Conservation (phyloP, 2,113 vertebrate species). For the Mesitornis unicolor region DNA sequence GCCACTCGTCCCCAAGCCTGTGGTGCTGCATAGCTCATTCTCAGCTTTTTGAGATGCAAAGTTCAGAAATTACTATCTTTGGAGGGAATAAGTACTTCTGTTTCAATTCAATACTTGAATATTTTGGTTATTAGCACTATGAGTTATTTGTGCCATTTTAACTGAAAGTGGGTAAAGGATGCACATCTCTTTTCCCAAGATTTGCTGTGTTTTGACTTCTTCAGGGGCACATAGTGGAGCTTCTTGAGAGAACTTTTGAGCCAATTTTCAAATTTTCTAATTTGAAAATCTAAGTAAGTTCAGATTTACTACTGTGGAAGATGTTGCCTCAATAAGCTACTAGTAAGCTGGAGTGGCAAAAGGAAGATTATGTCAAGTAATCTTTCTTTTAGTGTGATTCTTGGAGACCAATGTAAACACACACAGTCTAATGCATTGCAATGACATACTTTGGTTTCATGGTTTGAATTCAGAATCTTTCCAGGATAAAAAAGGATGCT, state of each 20-base stretch:
- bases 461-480: neutral
- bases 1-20: too few species aligned
- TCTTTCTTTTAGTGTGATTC: neutral
- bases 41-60: neutral
- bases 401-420: neutral
- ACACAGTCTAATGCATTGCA: neutral
- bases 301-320: neutral
- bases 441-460: neutral
- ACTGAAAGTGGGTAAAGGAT: neutral
- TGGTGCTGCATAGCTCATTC: too few species aligned
- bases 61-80: neutral
- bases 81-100: neutral
- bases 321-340: neutral
- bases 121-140: neutral
- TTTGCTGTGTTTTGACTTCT: neutral
- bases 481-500: neutral
- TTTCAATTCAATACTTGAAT: neutral
- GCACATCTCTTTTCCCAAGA: neutral
- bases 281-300: neutral
- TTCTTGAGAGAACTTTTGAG: neutral
- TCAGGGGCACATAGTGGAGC: neutral
- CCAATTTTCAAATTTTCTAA: neutral
- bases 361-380: neutral
- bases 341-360: neutral
- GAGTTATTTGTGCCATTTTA: neutral